Conservation (phyloP, 2,888 invertebrate species). For the Camponotus fellah region DNA sequence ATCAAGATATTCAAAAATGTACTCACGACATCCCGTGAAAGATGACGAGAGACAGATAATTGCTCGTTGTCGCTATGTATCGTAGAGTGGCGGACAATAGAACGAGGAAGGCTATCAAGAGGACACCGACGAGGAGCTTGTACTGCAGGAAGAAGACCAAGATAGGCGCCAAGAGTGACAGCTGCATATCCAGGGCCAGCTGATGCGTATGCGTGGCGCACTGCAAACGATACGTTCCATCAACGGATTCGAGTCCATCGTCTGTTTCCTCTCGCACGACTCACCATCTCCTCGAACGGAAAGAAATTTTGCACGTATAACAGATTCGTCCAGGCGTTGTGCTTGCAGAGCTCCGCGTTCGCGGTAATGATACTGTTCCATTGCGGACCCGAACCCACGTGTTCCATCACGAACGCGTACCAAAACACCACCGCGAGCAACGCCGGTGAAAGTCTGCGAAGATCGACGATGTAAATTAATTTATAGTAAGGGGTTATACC, state of each 20-base stretch:
- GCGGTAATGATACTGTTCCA: conserved; percentile 89
- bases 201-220: conserved; percentile 93
- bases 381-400: conserved; percentile 89
- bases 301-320: conserved; percentile 90
- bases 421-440: conserved; percentile 89
- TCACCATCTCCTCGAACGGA: conserved; percentile 90
- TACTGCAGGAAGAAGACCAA: conserved; percentile 89
- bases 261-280: conserved; percentile 59
- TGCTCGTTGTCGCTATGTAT: conserved; percentile 88
- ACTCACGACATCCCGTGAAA: conserved; percentile 91
- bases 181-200: conserved; percentile 91
- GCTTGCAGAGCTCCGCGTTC: conserved; percentile 89
- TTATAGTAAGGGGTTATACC: too few relatives aligned
- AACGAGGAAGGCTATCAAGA: conserved; percentile 88
- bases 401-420: conserved; percentile 90
- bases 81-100: conserved; percentile 89
- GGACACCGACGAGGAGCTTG: conserved; percentile 87
- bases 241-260: neutral
- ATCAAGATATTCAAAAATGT: neutral
- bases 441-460: conserved; percentile 89
- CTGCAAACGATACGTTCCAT: conserved; percentile 85
- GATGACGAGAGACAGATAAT: conserved; percentile 89
- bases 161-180: conserved; percentile 89
- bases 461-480: too few relatives aligned
- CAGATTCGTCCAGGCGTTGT: conserved; percentile 90